These are phyloP conservation scores for Ariolimax columbianus DNA, from an alignment of 2,888 invertebrate species.

Conservation along the genomic window DNA sequence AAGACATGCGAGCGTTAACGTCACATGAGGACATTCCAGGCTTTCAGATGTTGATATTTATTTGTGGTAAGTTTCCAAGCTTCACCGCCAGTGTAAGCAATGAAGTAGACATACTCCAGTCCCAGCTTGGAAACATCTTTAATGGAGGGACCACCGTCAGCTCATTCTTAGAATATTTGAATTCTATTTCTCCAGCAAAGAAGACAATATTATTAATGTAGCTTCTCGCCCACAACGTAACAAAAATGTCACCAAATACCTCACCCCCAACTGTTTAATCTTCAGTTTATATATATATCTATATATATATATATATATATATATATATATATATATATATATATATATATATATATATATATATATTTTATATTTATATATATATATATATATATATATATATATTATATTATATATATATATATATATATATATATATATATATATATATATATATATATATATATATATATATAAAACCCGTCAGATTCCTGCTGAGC, in stretches of 20 bases:
- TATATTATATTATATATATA: too few relatives aligned
- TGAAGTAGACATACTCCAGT: background rate
- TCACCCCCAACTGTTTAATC: background rate
- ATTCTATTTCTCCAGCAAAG: background rate
- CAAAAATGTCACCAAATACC: background rate
- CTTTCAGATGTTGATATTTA: background rate
- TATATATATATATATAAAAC: too few relatives aligned
- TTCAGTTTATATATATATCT: too few relatives aligned
- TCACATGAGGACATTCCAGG: background rate
- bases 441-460: too few relatives aligned
- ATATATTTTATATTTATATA: too few relatives aligned
- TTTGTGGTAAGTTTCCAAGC: background rate
- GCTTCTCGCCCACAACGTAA: background rate
- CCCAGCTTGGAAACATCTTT: background rate
- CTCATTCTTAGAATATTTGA: background rate
- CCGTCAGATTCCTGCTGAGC: too few relatives aligned
- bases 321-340: too few relatives aligned
- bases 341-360: too few relatives aligned
- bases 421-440: too few relatives aligned
- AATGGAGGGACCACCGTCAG: background rate
- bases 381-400: too few relatives aligned
- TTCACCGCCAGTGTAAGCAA: background rate
- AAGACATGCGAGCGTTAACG: background rate
- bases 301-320: too few relatives aligned
- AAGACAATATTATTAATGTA: background rate